Base-by-base conservation (phyloP, 2,888 invertebrate species). In the Plebejus melissa region DNA sequence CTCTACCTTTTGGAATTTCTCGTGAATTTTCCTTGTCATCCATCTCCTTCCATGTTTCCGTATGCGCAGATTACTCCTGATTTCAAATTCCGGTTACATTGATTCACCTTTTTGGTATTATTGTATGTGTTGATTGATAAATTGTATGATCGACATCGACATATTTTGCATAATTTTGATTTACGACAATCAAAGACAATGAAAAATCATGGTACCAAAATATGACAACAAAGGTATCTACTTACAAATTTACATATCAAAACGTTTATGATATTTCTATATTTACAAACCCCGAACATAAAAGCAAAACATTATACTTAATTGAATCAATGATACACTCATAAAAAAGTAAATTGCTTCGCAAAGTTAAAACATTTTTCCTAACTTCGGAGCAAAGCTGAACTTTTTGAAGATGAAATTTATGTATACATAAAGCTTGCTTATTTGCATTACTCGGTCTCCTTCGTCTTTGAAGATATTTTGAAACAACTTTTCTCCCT, bases 11-110 rank as follows among this genome's bases (percentile, higher is more conserved):
- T 88, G 89, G 90, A 91, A 89, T 91, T 90, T 89, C 89, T 88
- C 86, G 86, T 88, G 88, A 90, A 90, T 91, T 92, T 92, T 90
- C 89, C 88, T 87, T 88, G 88, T 90, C 89, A 91, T 90, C 88
- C 88, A 90, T 91, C 91, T 90, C 88, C 85, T 89, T 88, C 86
- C 87, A 83, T 87, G 83, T 87, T 89, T 89, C 87, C 88, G 86
- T 86, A 85, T 85, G 86, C 85, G 86, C 88, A 91, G 89, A 92
- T 92, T 92, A 89, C 90, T 90, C 90, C 89, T 90, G 89, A 92
- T 92, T 91, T 86, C 85, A 85, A 89, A 90, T 90, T 90, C 87
- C 86, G 83, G 85, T 86, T 83, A 83, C 86, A 89, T 88, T 88
- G 89, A 90, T 89, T 91, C 86, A 86, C 87, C 77, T 79, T 77